These are phyloP conservation scores for Mamestra configurata DNA, from an alignment of 1,140 invertebrate species.

Conservation along the genomic window DNA sequence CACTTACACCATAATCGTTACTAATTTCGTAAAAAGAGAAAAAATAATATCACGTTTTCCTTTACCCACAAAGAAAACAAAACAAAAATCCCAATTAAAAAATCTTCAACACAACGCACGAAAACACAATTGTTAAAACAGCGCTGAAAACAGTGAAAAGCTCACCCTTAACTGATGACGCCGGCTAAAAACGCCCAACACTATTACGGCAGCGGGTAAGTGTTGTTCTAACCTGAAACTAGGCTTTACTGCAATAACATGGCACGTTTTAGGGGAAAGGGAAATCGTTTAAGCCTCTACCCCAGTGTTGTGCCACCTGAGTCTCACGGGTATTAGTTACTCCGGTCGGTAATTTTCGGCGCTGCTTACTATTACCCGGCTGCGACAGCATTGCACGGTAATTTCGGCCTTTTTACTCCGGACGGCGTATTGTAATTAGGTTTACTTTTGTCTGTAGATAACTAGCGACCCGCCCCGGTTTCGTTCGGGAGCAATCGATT, in stretches of 20 bases:
- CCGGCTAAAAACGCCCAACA: slow-evolving; percentile 38
- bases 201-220: slow-evolving; percentile 46
- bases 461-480: no score
- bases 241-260: slow-evolving; percentile 60
- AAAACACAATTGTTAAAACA: slow-evolving; percentile 25
- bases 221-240: slow-evolving; percentile 61
- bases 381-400: slow-evolving; percentile 43
- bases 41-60: background rate
- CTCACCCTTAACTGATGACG: slow-evolving; percentile 43
- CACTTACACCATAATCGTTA: no score
- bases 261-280: slow-evolving; percentile 56
- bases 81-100: slow-evolving; percentile 25
- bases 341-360: slow-evolving; percentile 63
- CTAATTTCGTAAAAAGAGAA: background rate
- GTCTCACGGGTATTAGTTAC: slow-evolving; percentile 61
- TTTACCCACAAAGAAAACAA: background rate
- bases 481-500: no score
- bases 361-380: slow-evolving; percentile 46
- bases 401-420: slow-evolving; percentile 44
- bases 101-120: background rate
- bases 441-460: slow-evolving; percentile 2
- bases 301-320: slow-evolving; percentile 64
- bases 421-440: slow-evolving; percentile 16
- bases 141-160: slow-evolving; percentile 29
- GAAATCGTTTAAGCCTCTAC: slow-evolving; percentile 68